Conservation (phyloP, 2,797 vertebrate genomes). For the Silurus lanzhouensis region DNA sequence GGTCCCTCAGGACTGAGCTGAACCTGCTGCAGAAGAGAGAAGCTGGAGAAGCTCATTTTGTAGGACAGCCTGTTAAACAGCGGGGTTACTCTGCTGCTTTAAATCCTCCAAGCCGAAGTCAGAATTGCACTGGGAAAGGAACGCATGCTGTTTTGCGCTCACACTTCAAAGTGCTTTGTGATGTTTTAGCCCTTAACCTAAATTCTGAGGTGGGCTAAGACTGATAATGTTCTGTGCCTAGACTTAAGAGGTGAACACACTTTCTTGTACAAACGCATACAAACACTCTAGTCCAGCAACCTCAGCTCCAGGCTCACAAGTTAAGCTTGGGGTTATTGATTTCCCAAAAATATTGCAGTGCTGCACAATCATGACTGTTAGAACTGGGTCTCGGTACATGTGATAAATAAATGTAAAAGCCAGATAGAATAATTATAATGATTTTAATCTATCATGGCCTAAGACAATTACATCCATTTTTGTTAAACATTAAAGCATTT, state of each 20-base stretch:
- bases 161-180: slow-evolving; percentile 74
- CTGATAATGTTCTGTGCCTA: slow-evolving; percentile 77
- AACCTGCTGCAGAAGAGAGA: slow-evolving; percentile 21
- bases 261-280: slow-evolving; percentile 18
- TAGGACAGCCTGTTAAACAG: slow-evolving; percentile 77
- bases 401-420: neutral
- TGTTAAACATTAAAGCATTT: slow-evolving; percentile 5
- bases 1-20: neutral
- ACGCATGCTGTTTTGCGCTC: slow-evolving; percentile 34
- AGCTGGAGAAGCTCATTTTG: slow-evolving; percentile 17
- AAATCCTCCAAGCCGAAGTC: slow-evolving; percentile 61
- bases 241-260: slow-evolving; percentile 56
- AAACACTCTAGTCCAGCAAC: slow-evolving; percentile 2
- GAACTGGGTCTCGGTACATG: neutral
- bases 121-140: slow-evolving; percentile 64
- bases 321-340: slow-evolving; percentile 29
- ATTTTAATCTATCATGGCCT: neutral
- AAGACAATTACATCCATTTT: neutral
- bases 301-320: slow-evolving; percentile 39
- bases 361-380: slow-evolving; percentile 13
- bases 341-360: slow-evolving; percentile 22
- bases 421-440: neutral
- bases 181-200: slow-evolving; percentile 81
- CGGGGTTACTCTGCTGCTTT: slow-evolving; percentile 74
- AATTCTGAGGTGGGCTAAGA: slow-evolving; percentile 72